Conservation (phyloP, 2,113 vertebrate genomes). For the Budorcas taxicolor region DNA sequence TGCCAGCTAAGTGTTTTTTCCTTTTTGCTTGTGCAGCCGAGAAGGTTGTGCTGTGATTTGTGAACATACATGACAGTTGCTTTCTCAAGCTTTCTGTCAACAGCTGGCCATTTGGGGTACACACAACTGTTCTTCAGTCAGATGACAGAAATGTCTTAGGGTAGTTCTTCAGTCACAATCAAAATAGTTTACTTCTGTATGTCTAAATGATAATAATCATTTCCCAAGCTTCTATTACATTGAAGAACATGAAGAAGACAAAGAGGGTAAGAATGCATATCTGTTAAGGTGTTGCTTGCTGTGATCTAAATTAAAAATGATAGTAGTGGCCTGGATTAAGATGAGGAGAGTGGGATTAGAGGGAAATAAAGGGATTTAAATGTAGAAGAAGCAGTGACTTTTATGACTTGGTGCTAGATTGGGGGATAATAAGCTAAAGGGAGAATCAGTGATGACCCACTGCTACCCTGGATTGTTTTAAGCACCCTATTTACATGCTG, state of each 20-base stretch:
- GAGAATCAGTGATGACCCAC: background rate
- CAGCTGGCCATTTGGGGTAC: background rate
- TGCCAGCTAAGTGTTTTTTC: conserved; percentile 26
- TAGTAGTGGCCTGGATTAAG: background rate
- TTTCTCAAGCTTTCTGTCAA: background rate
- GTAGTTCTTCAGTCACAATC: background rate
- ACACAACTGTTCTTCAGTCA: background rate
- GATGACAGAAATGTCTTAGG: background rate
- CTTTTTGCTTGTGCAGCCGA: background rate
- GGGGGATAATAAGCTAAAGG: background rate
- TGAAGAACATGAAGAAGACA: background rate
- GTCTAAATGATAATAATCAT: background rate
- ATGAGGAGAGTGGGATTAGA: background rate
- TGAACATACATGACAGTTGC: background rate
- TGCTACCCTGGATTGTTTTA: background rate
- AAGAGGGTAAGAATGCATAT: background rate
- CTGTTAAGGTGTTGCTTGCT: background rate
- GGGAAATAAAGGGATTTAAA: background rate
- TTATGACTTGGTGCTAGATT: background rate
- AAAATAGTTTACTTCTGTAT: background rate
- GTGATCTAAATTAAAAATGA: background rate
- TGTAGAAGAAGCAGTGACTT: background rate
- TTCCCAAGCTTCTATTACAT: background rate
- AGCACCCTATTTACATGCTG: rapidly evolving
- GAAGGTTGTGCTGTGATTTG: background rate